Evolutionary conservation across 2,113 vertebrate species (phyloP), one percentile per base, ranked within the genome.

Genomic region (Regulus satrapa): DNA sequence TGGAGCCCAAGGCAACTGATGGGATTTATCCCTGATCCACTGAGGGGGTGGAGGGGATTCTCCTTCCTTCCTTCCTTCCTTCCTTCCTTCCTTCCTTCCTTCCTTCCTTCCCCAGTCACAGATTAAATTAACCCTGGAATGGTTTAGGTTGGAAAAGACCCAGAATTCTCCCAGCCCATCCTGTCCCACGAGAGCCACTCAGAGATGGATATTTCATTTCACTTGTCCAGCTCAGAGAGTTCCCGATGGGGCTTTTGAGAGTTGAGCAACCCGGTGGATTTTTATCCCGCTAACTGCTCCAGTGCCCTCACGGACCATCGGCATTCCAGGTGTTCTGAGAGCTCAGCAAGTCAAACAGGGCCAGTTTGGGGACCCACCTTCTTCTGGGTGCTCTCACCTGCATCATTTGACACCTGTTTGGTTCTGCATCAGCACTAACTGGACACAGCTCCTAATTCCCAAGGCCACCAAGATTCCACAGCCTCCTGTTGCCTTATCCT

Each of bases 251-350:
- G 5, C 5, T 77, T n/a, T 73, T 63, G 34, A 24, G 63, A 40
- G 9, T 75, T 66, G 12, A 45, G 28, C 15, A 45, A 2, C 14
- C 10, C 0, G 0, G 10, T 12, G 58, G 63, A 12, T 73, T 90
- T 54, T 18, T 40, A 21, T 18, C 14, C 64, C 34, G 2, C 28
- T 4, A 85, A 10, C 9, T 45, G 43, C 52, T 31, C 34, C 26
- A 4, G 23, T 9, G 3, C 14, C 34, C 32, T 63, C 58, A 20
- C 0, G 2, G 46, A 25, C 46, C 31, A 11, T 2, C 2, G 4
- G 48, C 18, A 67, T 40, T 62, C 61, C 38, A 23, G 8, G 40
- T 2, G 0, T 25, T 40, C 67, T 23, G 41, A 13, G 46, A 66
- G 41, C 61, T 79, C 55, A 71, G 51, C 12, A n/a, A 56, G 6